These are phyloP conservation scores for Rhagium mordax DNA, from an alignment of 2,888 invertebrate species.

Conservation along the genomic window DNA sequence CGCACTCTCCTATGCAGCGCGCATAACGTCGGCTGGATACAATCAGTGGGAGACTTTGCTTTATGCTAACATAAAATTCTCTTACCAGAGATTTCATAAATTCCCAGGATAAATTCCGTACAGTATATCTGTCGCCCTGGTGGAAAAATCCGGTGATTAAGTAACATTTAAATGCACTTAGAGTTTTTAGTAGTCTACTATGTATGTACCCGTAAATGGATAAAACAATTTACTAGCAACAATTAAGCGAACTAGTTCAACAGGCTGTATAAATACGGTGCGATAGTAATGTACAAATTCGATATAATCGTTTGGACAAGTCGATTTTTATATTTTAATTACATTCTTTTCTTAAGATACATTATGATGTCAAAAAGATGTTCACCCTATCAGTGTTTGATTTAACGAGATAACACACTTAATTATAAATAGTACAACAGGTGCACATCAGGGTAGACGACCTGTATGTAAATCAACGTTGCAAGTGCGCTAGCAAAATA, in stretches of 20 bases:
- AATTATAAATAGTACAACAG: no score
- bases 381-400: no score
- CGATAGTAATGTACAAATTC: no score
- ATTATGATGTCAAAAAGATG: no score
- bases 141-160: background rate
- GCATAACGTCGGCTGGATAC: constrained; percentile 2
- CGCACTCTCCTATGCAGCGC: background rate
- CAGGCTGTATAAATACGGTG: background rate
- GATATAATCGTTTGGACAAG: no score
- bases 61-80: constrained; percentile 8
- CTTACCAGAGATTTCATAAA: constrained; percentile 4
- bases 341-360: no score
- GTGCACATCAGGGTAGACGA: no score
- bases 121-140: background rate
- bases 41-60: constrained; percentile 14
- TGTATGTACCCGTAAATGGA: background rate
- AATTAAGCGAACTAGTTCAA: background rate
- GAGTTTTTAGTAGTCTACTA: background rate
- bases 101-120: constrained; percentile 5
- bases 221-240: background rate
- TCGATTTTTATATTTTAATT: no score
- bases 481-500: no score
- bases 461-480: no score
- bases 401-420: no score
- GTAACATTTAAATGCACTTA: constrained; percentile 6